These are phyloP conservation scores for Drosophila sp. DNA, from an alignment of 1,140 invertebrate genomes.

Conservation along the genomic window DNA sequence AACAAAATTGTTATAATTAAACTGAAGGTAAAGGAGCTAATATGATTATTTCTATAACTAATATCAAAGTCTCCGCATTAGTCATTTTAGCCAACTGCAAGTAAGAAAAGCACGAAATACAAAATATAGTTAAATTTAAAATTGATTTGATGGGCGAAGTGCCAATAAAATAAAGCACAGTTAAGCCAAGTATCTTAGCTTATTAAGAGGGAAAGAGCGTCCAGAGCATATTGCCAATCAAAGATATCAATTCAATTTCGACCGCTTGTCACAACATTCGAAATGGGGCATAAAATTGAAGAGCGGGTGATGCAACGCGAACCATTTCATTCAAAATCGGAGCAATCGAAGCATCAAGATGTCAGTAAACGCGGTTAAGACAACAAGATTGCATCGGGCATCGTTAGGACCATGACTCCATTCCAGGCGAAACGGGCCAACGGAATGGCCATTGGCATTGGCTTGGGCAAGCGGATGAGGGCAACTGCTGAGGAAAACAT, in stretches of 20 bases:
- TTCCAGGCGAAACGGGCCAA: conserved; percentile 18
- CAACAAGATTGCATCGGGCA: conserved; percentile 74
- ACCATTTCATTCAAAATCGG: conserved; percentile 77
- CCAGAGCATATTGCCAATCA: conserved; percentile 70
- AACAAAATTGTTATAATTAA: too few species aligned
- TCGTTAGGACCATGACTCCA: conserved; percentile 67
- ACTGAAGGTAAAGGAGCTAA: too few species aligned
- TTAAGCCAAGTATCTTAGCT: conserved; percentile 18
- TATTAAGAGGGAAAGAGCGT: conserved; percentile 2
- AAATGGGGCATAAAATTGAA: conserved; percentile 67
- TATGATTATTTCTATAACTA: too few species aligned
- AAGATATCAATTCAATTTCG: conserved; percentile 75
- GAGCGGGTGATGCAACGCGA: conserved; percentile 60
- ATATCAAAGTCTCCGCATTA: too few species aligned
- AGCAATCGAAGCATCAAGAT: conserved; percentile 78
- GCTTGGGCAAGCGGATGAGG: conserved; percentile 6
- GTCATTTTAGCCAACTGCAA: too few species aligned
- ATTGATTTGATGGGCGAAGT: conserved; percentile 15
- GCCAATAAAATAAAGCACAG: conserved; percentile 24
- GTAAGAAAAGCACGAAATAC: background rate
- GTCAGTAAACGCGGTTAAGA: conserved; percentile 78
- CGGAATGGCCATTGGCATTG: conserved; percentile 5
- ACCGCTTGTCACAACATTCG: conserved; percentile 62
- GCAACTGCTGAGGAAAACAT: conserved; percentile 64
- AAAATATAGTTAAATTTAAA: conserved; percentile 13